phyloP scores from a whole-genome alignment of 1,140 invertebrate species.

The Brachystomella parvula region DNA sequence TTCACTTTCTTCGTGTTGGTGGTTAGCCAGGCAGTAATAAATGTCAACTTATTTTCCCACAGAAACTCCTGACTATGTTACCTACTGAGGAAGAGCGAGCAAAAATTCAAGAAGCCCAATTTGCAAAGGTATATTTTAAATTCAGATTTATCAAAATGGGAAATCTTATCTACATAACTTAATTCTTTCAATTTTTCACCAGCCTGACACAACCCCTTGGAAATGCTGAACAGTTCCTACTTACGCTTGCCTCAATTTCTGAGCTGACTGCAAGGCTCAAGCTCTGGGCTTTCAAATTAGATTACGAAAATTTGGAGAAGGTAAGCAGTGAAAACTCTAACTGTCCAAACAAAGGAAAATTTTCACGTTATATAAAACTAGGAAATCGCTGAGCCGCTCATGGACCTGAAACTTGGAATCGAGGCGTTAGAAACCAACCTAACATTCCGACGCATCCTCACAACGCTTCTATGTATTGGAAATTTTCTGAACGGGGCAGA shows the following conservation, averaged over 20 bases:
- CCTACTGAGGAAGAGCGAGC: conserved; percentile 93
- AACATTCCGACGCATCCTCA: conserved; percentile 90
- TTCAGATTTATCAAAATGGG: background rate
- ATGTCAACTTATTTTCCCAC: conserved; percentile 34
- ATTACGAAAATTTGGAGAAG: conserved; percentile 92
- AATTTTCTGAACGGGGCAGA: conserved; percentile 94
- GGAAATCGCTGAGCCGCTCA: conserved; percentile 96
- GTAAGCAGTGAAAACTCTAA: conserved; percentile 46
- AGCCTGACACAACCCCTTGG: conserved; percentile 88
- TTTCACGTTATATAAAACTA: conserved; percentile 40
- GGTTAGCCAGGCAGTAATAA: no score
- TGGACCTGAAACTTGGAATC: conserved; percentile 95
- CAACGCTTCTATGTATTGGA: conserved; percentile 86
- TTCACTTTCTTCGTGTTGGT: no score
- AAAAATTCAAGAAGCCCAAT: conserved; percentile 92
- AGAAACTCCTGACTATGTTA: conserved; percentile 95
- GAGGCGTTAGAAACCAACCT: conserved; percentile 80
- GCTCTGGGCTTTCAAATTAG: conserved; percentile 96
- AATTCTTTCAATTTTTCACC: conserved; percentile 26
- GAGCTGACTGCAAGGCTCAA: conserved; percentile 89
- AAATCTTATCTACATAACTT: background rate
- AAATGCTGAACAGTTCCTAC: conserved; percentile 93
- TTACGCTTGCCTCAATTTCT: conserved; percentile 90
- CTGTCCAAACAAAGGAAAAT: background rate
- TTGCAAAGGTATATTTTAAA: conserved; percentile 52